phyloP scores from a whole-genome alignment of 2,888 invertebrate genomes.

The Omphaloscelis lunosa region DNA sequence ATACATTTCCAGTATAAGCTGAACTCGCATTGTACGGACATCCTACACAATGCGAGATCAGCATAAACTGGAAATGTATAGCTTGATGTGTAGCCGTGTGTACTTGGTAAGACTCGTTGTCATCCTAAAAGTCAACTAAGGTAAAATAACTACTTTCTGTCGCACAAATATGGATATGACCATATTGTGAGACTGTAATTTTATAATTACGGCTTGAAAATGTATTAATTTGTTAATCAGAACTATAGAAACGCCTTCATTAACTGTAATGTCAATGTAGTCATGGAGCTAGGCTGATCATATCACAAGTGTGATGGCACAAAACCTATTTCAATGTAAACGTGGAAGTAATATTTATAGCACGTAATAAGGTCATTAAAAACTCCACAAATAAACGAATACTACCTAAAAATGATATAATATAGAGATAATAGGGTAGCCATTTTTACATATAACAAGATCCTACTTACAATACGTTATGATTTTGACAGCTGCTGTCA shows the following conservation, averaged over 20 bases:
- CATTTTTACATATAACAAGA: slow-evolving; percentile 47
- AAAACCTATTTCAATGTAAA: no score
- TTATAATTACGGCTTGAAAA: neutral
- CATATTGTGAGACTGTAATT: neutral
- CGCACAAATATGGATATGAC: neutral
- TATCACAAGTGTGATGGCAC: neutral
- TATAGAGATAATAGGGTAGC: slow-evolving; percentile 10
- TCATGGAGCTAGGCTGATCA: neutral
- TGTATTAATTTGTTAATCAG: neutral
- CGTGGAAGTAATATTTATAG: neutral
- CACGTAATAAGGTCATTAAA: neutral
- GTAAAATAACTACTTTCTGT: no score
- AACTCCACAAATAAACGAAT: neutral
- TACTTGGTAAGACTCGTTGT: neutral
- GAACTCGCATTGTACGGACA: no score
- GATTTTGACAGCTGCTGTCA: slow-evolving; percentile 69
- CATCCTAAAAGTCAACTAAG: neutral
- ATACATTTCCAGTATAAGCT: no score
- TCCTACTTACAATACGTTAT: slow-evolving; percentile 62
- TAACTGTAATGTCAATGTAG: neutral
- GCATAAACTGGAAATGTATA: no score
- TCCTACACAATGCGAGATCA: no score
- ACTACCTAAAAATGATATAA: neutral
- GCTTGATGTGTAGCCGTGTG: no score
- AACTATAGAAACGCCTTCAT: neutral